Evolutionary conservation across 2,797 vertebrate species (phyloP).

Genomic region (Micropoecilia bifurca): DNA sequence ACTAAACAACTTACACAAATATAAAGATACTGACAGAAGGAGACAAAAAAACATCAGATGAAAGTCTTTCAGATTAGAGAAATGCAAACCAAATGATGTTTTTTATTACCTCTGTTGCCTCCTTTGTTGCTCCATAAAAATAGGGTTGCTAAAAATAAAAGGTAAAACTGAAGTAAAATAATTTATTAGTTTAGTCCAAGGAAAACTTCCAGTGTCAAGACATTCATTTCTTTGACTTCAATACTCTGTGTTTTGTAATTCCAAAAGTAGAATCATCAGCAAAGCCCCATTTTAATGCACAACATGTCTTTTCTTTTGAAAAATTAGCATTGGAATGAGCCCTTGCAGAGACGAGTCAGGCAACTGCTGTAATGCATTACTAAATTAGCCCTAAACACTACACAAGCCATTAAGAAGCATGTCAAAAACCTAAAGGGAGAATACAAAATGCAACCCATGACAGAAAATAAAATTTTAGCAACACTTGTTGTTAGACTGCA

Average conservation of each 20-base stretch:
- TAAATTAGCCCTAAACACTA: conserved; percentile 86
- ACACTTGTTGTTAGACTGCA: conserved; percentile 69
- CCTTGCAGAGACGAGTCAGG: conserved; percentile 85
- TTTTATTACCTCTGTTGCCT: conserved; percentile 73
- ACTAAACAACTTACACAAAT: conserved; percentile 70
- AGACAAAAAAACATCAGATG: conserved; percentile 60
- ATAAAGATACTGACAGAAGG: conserved; percentile 59
- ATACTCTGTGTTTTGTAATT: conserved; percentile 48
- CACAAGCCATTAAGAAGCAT: conserved; percentile 82
- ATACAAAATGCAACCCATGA: conserved; percentile 74
- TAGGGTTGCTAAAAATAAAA: conserved; percentile 83
- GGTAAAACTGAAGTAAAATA: conserved; percentile 59
- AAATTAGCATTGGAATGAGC: conserved; percentile 81
- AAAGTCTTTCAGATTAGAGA: conserved; percentile 80
- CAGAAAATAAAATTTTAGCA: conserved; percentile 68
- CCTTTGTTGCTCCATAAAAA: conserved; percentile 85
- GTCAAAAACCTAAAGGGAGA: conserved; percentile 69
- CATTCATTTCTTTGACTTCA: conserved; percentile 79
- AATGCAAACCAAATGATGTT: conserved; percentile 83
- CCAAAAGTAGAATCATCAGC: conserved; percentile 74
- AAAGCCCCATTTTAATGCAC: conserved; percentile 79
- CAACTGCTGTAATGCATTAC: conserved; percentile 83
- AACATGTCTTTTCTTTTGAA: conserved; percentile 75
- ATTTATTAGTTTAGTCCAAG: conserved; percentile 79
- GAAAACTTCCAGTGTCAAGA: conserved; percentile 81